Conservation (phyloP, 1,140 invertebrate genomes). For the Coelopa frigida region DNA sequence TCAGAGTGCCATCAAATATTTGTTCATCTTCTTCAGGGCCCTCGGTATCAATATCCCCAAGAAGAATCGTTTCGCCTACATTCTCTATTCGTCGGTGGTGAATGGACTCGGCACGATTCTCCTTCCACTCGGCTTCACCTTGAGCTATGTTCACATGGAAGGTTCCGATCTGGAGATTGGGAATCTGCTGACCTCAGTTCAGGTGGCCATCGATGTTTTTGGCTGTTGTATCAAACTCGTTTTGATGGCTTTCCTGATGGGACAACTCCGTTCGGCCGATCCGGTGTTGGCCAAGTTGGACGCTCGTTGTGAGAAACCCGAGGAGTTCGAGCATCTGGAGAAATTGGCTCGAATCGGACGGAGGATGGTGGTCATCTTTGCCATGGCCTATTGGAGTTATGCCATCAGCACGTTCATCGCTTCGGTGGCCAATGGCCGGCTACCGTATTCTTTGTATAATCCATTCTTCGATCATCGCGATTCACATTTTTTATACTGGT, state of each 20-base stretch:
- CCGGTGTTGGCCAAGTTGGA: conserved; percentile 16
- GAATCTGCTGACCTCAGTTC: conserved; percentile 9
- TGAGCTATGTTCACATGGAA: neutral
- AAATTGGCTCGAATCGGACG: conserved; percentile 15
- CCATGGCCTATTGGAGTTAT: conserved; percentile 19
- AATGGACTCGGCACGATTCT: neutral
- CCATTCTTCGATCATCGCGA: conserved; percentile 20
- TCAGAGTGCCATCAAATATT: neutral
- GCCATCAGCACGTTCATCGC: conserved; percentile 18
- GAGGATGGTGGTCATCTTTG: conserved; percentile 17
- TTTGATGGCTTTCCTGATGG: conserved; percentile 11
- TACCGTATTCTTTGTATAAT: conserved; percentile 23
- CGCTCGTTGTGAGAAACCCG: conserved; percentile 7
- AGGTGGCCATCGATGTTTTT: conserved; percentile 23
- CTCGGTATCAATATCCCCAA: neutral
- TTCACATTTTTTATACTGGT: conserved; percentile 15
- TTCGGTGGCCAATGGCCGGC: conserved; percentile 16
- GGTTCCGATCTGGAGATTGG: neutral
- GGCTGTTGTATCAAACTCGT: conserved; percentile 19
- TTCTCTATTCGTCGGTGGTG: neutral
- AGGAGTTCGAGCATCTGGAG: conserved; percentile 13
- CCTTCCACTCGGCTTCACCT: conserved; percentile 2
- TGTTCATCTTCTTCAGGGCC: neutral
- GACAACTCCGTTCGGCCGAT: conserved; percentile 12
- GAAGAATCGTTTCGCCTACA: neutral